Percentiles rank a stretch among this genome's conserved stretches.
These are phyloP conservation scores for Cinclus cinclus DNA, from an alignment of 2,113 vertebrate genomes.

Conservation along the genomic window DNA sequence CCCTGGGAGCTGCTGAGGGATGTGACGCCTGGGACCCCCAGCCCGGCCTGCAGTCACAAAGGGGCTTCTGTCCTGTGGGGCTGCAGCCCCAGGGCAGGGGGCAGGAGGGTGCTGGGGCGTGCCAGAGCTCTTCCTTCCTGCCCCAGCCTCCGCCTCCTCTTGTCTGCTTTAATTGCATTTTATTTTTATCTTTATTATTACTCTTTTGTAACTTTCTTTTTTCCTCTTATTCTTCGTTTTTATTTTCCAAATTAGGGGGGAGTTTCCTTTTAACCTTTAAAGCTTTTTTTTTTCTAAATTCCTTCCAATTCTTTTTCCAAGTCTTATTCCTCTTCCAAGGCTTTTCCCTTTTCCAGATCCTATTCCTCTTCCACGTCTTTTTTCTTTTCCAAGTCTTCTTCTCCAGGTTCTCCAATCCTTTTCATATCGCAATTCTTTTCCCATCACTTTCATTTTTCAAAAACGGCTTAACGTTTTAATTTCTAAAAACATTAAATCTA, in stretches of 20 bases:
- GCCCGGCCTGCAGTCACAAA: neutral
- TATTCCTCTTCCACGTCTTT: neutral
- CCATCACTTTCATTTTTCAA: neutral
- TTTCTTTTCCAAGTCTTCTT: neutral
- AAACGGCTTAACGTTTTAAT: neutral
- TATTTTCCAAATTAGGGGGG: neutral
- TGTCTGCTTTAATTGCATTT: neutral
- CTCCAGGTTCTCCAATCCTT: neutral
- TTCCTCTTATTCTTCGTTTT: neutral
- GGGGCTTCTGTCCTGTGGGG: neutral
- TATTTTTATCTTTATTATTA: neutral
- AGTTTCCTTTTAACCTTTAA: neutral
- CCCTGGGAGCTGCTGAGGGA: neutral
- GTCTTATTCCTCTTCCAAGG: neutral
- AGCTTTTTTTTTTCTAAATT: neutral
- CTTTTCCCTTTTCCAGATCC: neutral
- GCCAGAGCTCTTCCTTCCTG: neutral
- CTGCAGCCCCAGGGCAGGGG: neutral
- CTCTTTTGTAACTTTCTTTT: neutral
- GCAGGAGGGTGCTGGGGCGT: neutral
- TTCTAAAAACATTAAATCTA: neutral
- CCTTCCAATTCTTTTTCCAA: neutral
- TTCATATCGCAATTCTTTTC: neutral
- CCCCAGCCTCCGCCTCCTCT: neutral
- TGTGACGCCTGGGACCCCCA: neutral